Percentiles rank a stretch among this genome's conserved stretches.
Conservation (phyloP, 2,113 vertebrate species). For the Prietella phreatophila region DNA sequence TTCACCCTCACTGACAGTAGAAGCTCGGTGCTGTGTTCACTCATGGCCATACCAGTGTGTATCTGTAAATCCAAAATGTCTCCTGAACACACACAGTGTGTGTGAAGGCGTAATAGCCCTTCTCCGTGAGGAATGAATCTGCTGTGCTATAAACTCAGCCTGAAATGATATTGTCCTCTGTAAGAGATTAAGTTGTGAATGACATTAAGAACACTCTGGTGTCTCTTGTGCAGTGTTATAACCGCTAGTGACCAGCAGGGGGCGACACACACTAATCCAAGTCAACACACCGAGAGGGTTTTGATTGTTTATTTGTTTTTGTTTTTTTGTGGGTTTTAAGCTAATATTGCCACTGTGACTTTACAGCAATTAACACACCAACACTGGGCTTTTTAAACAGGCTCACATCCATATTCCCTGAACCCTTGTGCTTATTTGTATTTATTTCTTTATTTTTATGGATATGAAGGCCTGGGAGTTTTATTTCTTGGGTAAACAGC, state of each 20-base stretch:
- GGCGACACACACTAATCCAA: slow-evolving; percentile 17
- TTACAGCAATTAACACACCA: not conserved
- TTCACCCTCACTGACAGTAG: not conserved
- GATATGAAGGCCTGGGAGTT: no score
- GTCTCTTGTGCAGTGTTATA: not conserved
- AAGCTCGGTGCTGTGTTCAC: not conserved
- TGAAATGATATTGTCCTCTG: not conserved
- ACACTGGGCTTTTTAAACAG: no score
- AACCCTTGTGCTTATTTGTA: not conserved
- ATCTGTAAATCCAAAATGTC: not conserved
- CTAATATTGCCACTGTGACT: not conserved
- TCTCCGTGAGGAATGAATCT: not conserved
- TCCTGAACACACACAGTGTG: not conserved
- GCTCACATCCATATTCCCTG: not conserved
- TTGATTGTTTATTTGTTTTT: no score
- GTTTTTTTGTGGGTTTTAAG: no score
- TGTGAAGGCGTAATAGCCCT: not conserved
- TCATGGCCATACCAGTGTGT: not conserved
- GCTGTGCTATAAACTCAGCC: not conserved
- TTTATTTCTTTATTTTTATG: not conserved
- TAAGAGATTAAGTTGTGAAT: not conserved
- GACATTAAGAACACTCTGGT: not conserved
- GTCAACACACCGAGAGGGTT: not conserved
- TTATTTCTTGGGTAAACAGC: not conserved
- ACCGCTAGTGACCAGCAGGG: slow-evolving; percentile 18